phyloP scores from a whole-genome alignment of 2,888 invertebrate species.

The Dryomyza anilis region DNA sequence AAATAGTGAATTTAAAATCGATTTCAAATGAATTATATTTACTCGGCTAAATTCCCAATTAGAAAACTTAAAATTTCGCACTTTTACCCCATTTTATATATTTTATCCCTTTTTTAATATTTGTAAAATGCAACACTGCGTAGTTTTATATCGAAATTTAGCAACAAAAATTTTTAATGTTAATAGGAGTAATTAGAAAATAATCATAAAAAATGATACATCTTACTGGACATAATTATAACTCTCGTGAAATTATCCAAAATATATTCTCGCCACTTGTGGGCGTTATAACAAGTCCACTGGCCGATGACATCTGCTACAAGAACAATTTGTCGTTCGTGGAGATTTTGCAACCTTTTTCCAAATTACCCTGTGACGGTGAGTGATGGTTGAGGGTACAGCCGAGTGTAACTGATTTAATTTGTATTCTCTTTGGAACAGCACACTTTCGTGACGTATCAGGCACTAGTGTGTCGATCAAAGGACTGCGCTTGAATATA shows the following conservation, averaged over 20 bases:
- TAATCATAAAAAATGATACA: constrained; percentile 52
- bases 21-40: too few species aligned
- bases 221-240: constrained; percentile 67
- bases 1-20: too few species aligned
- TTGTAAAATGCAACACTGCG: too few species aligned
- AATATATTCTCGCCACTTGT: constrained; percentile 89
- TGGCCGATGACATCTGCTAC: constrained; percentile 82
- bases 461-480: constrained; percentile 73
- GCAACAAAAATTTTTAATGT: too few species aligned
- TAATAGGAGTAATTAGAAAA: neutral
- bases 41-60: too few species aligned
- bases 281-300: constrained; percentile 81
- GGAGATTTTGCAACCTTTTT: constrained; percentile 90
- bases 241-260: constrained; percentile 85
- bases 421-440: constrained; percentile 51
- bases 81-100: too few species aligned
- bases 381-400: constrained; percentile 40
- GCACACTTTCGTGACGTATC: constrained; percentile 85
- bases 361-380: constrained; percentile 77
- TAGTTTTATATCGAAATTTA: too few species aligned
- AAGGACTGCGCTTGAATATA: constrained; percentile 78
- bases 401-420: neutral
- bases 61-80: too few species aligned
- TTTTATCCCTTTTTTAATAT: too few species aligned
- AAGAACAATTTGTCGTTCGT: constrained; percentile 91